Conservation (phyloP, 1,140 invertebrate species). For the Zaprionus kolodkinae region DNA sequence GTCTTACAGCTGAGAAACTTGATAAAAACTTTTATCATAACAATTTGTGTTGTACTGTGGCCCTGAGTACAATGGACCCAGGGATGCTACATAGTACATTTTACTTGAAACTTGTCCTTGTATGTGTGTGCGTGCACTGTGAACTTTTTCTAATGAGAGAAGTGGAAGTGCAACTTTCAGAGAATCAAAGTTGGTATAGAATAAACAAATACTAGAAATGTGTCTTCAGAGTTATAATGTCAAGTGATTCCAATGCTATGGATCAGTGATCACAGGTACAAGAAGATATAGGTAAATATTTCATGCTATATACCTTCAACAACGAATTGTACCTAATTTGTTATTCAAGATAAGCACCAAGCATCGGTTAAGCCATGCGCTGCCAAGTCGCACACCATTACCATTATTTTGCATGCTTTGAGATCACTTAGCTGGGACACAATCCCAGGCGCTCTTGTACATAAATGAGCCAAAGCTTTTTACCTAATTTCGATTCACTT, state of each 20-base stretch:
- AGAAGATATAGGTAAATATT: too few relatives aligned
- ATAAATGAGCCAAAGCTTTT: slow-evolving; percentile 53
- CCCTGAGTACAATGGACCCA: slow-evolving; percentile 47
- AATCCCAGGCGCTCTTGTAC: neutral
- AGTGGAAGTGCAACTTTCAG: slow-evolving; percentile 68
- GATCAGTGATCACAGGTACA: neutral
- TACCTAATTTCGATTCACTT: slow-evolving; percentile 50
- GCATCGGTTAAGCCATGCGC: neutral
- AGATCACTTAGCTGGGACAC: slow-evolving; percentile 14
- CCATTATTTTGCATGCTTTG: neutral
- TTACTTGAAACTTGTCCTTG: slow-evolving; percentile 21
- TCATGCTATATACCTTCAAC: too few relatives aligned
- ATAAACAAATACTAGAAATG: slow-evolving; percentile 5
- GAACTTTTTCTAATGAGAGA: slow-evolving; percentile 68
- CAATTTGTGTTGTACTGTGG: slow-evolving; percentile 78
- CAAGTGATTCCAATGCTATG: neutral
- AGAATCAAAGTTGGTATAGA: slow-evolving; percentile 28
- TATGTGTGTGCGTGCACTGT: slow-evolving; percentile 25
- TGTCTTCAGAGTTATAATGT: neutral
- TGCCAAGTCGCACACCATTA: too few relatives aligned
- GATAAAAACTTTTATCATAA: slow-evolving; percentile 83
- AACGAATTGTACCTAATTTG: neutral
- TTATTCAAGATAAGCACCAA: neutral
- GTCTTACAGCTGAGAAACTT: slow-evolving; percentile 66
- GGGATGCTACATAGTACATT: slow-evolving; percentile 24